Percentiles rank a stretch among this genome's conserved stretches.
Conservation (phyloP, 2,113 vertebrate genomes). For the Nothoprocta perdicaria region DNA sequence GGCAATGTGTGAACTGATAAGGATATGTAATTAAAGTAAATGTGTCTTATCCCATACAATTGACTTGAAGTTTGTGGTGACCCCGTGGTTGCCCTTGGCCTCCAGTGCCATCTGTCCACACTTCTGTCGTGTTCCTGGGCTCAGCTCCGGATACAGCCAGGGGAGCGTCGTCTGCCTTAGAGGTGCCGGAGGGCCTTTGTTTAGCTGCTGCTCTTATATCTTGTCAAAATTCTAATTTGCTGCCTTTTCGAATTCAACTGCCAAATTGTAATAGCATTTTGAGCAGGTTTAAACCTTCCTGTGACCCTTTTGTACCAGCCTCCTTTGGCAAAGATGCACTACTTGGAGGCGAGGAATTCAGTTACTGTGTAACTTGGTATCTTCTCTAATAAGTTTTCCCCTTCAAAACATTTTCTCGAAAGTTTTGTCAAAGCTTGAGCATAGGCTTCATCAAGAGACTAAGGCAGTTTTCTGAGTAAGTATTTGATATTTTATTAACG, state of each 20-base stretch:
- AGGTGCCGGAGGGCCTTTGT: neutral
- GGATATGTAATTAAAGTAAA: neutral
- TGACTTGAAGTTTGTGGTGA: neutral
- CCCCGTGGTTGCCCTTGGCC: slow-evolving; percentile 19
- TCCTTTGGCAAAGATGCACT: neutral
- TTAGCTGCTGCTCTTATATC: neutral
- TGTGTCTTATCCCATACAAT: neutral
- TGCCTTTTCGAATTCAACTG: neutral
- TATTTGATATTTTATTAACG: neutral
- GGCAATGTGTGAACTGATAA: neutral
- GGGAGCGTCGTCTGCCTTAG: neutral
- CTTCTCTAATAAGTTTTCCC: neutral
- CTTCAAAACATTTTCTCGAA: neutral
- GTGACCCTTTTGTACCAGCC: neutral
- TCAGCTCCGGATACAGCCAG: neutral
- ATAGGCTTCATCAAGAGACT: neutral
- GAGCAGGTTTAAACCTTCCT: neutral
- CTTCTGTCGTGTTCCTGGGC: neutral
- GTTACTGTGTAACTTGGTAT: neutral
- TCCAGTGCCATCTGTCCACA: neutral
- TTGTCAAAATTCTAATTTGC: neutral
- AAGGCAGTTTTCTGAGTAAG: neutral
- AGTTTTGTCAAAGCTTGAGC: neutral
- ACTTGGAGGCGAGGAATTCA: neutral
- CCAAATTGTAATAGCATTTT: neutral